Percentiles rank a stretch among this genome's conserved stretches.
phyloP scores from a whole-genome alignment of 2,888 invertebrate genomes.

The Palloptera scutellata region DNA sequence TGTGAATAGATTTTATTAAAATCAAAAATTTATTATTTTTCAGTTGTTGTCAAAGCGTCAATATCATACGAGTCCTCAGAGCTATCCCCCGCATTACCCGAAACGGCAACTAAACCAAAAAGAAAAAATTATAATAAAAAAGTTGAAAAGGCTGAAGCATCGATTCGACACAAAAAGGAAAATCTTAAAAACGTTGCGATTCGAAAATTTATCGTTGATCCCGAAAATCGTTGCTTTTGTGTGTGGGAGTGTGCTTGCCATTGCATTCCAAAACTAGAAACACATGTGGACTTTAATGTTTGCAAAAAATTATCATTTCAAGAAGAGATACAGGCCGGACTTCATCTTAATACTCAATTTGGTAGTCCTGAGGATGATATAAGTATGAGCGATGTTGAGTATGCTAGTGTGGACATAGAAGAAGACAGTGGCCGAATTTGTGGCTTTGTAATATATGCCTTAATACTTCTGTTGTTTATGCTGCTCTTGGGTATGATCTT shows the following conservation, averaged over 20 bases:
- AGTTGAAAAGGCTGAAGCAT: too few relatives aligned
- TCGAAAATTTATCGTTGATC: slow-evolving; percentile 49
- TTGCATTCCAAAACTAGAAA: slow-evolving; percentile 50
- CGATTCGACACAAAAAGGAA: not conserved
- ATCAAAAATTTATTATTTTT: not conserved
- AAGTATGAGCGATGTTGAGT: slow-evolving; percentile 24
- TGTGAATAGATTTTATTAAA: not conserved
- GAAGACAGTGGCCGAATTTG: slow-evolving; percentile 24
- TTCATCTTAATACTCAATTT: slow-evolving; percentile 39
- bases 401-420: not conserved
- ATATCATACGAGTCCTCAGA: not conserved
- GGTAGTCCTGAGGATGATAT: slow-evolving; percentile 33
- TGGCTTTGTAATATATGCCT: slow-evolving; percentile 30
- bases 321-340: slow-evolving; percentile 46
- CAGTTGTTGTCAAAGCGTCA: slow-evolving; percentile 6
- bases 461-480: slow-evolving; percentile 37
- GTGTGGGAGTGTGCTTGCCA: slow-evolving; percentile 57
- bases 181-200: slow-evolving; percentile 29
- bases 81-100: too few relatives aligned
- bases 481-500: slow-evolving; percentile 45
- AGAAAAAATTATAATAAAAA: too few relatives aligned
- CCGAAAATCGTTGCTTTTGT: slow-evolving; percentile 55
- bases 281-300: slow-evolving; percentile 44
- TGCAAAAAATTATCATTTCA: slow-evolving; percentile 46
- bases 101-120: too few relatives aligned